phyloP scores from a whole-genome alignment of 1,140 invertebrate species.

The Pachypeltis micranthus region DNA sequence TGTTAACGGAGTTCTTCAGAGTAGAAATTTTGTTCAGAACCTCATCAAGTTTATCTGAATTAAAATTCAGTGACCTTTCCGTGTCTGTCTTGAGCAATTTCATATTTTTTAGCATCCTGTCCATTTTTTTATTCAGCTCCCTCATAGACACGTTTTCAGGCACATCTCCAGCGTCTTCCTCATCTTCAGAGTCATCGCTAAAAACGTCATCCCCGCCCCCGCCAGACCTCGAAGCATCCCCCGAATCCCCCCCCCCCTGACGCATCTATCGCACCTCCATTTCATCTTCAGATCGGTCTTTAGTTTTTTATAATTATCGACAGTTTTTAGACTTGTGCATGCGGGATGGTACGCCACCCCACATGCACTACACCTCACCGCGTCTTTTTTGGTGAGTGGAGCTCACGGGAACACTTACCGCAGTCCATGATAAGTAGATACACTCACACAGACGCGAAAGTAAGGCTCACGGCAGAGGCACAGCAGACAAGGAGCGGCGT shows the following conservation, averaged over 20 bases:
- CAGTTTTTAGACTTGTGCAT: not conserved
- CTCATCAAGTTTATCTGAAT: not conserved
- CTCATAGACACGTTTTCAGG: not conserved
- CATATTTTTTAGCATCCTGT: not conserved
- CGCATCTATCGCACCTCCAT: not conserved
- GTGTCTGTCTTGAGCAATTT: not conserved
- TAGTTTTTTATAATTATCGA: not conserved
- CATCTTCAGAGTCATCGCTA: not conserved
- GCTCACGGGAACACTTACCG: not conserved
- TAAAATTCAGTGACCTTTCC: not conserved
- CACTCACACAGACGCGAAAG: too few relatives aligned
- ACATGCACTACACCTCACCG: not conserved
- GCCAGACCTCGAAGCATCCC: not conserved
- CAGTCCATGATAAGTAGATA: too few relatives aligned
- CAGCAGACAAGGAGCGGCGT: too few relatives aligned
- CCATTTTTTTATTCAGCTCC: not conserved
- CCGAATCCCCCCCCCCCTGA: not conserved
- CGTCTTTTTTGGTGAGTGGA: conserved; percentile 1
- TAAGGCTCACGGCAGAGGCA: too few relatives aligned
- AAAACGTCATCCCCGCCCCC: not conserved
- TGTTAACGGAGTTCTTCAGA: not conserved
- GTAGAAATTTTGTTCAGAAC: not conserved
- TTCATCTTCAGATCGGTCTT: not conserved
- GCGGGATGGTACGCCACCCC: not conserved
- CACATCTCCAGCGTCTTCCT: not conserved